A percentile compares a stretch with the other conserved stretches of the same genome.
These are phyloP conservation scores for Ganaspis brasiliensis DNA, from an alignment of 2,888 invertebrate genomes.

Conservation along the genomic window DNA sequence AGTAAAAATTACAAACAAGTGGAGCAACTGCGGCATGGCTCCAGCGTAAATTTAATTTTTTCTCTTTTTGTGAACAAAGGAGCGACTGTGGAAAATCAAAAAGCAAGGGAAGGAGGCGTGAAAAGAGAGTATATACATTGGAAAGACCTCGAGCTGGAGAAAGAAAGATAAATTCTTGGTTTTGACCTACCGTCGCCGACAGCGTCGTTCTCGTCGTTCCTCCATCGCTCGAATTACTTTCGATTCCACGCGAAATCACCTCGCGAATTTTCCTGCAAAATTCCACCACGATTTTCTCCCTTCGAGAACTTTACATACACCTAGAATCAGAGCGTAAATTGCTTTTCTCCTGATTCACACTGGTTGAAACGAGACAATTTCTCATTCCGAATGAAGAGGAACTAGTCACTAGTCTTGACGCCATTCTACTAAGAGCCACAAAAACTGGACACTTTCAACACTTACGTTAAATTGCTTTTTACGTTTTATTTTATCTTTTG, in stretches of 20 bases:
- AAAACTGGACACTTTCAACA: slow-evolving; percentile 42
- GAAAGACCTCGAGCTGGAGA: slow-evolving; percentile 37
- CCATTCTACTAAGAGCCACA: slow-evolving; percentile 1
- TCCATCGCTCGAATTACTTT: slow-evolving; percentile 34
- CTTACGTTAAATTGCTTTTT: background rate
- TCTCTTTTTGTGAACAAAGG: slow-evolving; percentile 14
- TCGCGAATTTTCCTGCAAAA: slow-evolving; percentile 15
- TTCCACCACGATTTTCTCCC: slow-evolving; percentile 21
- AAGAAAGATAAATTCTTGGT: slow-evolving; percentile 39
- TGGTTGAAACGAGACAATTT: slow-evolving; percentile 60
- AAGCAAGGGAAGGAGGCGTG: background rate
- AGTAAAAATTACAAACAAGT: slow-evolving; percentile 12
- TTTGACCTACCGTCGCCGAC: slow-evolving; percentile 39
- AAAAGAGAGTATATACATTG: background rate
- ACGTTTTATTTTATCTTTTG: no score
- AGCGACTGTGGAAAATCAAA: slow-evolving; percentile 29
- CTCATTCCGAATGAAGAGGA: slow-evolving; percentile 59
- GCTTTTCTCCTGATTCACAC: slow-evolving; percentile 42
- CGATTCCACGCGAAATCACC: slow-evolving; percentile 30
- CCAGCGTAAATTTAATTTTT: slow-evolving; percentile 38
- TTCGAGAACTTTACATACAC: slow-evolving; percentile 39
- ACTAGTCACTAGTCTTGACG: background rate
- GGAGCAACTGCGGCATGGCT: slow-evolving; percentile 33
- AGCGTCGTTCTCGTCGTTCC: slow-evolving; percentile 7
- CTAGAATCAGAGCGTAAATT: slow-evolving; percentile 34